phyloP scores from a whole-genome alignment of 2,797 vertebrate species.

The Enteromius unitaeniatus region DNA sequence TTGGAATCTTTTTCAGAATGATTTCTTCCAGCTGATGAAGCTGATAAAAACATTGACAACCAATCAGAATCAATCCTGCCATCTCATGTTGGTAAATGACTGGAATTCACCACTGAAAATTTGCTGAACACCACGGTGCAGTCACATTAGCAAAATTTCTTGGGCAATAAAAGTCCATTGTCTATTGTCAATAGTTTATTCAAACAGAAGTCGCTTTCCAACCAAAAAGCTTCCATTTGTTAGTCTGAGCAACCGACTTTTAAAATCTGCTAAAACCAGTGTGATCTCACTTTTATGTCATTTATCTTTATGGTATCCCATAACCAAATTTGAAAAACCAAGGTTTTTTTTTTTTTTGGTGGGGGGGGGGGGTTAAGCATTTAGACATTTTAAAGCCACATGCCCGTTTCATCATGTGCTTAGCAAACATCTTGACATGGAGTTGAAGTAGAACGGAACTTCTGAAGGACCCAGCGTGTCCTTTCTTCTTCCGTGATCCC shows the following conservation, averaged over 20 bases:
- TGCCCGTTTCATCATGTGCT: conserved; percentile 21
- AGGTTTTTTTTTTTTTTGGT: background rate
- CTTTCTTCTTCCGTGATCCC: conserved; percentile 37
- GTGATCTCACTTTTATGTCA: background rate
- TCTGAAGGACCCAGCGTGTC: conserved; percentile 34
- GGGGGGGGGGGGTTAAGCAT: background rate
- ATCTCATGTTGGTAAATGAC: background rate
- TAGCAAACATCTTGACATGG: conserved; percentile 35
- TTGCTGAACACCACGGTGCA: background rate
- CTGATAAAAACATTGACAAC: no score
- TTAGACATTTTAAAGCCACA: background rate
- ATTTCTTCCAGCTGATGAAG: no score
- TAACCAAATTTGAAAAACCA: background rate
- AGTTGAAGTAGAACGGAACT: conserved; percentile 30
- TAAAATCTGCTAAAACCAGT: background rate
- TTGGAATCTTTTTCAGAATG: no score
- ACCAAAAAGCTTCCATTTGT: background rate
- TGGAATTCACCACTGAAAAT: background rate
- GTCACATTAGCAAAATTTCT: background rate
- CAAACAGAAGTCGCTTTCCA: background rate
- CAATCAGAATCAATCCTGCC: no score
- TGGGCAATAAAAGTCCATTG: background rate
- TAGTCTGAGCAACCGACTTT: background rate
- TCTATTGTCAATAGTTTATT: background rate
- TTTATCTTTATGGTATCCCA: background rate